These are phyloP conservation scores for Coelopa frigida DNA, from an alignment of 1,140 invertebrate genomes.

Conservation along the genomic window DNA sequence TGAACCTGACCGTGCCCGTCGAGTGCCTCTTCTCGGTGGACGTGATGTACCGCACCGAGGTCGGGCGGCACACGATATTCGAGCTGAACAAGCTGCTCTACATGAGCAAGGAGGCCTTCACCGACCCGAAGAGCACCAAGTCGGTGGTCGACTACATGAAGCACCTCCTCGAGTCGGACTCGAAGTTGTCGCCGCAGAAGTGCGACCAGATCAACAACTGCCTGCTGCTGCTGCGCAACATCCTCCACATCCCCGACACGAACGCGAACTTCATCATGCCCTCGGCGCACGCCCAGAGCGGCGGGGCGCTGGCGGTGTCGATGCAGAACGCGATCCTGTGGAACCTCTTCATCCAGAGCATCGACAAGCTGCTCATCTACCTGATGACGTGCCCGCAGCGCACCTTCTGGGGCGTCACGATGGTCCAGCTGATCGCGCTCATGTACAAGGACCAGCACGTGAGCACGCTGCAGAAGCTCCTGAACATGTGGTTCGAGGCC, in stretches of 20 bases:
- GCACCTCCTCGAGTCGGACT: conserved; percentile 52
- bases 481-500: conserved; percentile 63
- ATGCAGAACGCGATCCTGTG: conserved; percentile 66
- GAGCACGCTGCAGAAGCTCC: conserved; percentile 59
- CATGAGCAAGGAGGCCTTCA: conserved; percentile 57
- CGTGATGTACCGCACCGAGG: conserved; percentile 53
- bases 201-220: conserved; percentile 62
- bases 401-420: conserved; percentile 59
- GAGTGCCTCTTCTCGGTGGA: conserved; percentile 63
- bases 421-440: conserved; percentile 65
- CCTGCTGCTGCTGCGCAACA: conserved; percentile 60
- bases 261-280: conserved; percentile 32
- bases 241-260: conserved; percentile 61
- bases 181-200: conserved; percentile 51
- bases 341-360: conserved; percentile 68
- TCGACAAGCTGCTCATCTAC: conserved; percentile 63
- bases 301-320: conserved; percentile 25
- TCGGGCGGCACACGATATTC: conserved; percentile 57
- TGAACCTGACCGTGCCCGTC: conserved; percentile 64
- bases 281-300: conserved; percentile 27
- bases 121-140: conserved; percentile 57
- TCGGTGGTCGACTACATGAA: conserved; percentile 61
- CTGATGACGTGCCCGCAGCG: conserved; percentile 58
- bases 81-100: conserved; percentile 60
- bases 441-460: conserved; percentile 72